Conservation (phyloP, 2,113 vertebrate species). For the Uropsilus gracilis region DNA sequence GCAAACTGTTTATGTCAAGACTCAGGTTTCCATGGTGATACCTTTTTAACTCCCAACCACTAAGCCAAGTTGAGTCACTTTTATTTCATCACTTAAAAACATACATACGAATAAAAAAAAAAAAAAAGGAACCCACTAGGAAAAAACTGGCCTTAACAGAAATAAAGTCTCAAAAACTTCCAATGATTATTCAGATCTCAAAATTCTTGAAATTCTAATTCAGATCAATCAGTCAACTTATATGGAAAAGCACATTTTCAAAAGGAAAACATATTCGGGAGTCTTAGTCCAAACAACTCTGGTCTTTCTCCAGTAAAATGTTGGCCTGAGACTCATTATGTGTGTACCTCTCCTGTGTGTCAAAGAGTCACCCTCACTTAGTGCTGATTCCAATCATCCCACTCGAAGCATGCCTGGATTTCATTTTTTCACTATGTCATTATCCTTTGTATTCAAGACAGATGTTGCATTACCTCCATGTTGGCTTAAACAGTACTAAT, state of each 20-base stretch:
- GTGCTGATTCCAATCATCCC: not conserved
- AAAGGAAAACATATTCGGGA: not conserved
- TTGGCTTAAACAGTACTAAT: not conserved
- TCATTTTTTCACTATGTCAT: not conserved
- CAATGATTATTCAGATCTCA: not conserved
- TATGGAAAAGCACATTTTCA: not conserved
- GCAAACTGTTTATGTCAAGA: not conserved
- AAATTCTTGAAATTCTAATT: conserved; percentile 30
- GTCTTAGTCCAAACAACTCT: not conserved
- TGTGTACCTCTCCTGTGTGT: not conserved
- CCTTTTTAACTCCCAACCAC: not conserved
- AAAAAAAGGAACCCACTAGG: not conserved
- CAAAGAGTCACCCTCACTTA: not conserved
- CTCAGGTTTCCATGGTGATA: conserved; percentile 42
- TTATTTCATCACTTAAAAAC: not conserved
- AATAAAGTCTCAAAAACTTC: not conserved
- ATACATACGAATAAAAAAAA: not conserved
- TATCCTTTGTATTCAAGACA: conserved; percentile 15
- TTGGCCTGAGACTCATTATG: not conserved
- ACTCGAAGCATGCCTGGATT: not conserved
- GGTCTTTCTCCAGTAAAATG: not conserved
- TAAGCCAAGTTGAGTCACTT: not conserved
- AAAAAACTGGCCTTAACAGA: not conserved
- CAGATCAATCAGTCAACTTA: not conserved
- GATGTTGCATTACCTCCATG: not conserved